Evolutionary conservation across 2,797 vertebrate genomes (phyloP), one percentile per base, ranked within the genome.

Genomic region (Cetoscarus ocellatus): DNA sequence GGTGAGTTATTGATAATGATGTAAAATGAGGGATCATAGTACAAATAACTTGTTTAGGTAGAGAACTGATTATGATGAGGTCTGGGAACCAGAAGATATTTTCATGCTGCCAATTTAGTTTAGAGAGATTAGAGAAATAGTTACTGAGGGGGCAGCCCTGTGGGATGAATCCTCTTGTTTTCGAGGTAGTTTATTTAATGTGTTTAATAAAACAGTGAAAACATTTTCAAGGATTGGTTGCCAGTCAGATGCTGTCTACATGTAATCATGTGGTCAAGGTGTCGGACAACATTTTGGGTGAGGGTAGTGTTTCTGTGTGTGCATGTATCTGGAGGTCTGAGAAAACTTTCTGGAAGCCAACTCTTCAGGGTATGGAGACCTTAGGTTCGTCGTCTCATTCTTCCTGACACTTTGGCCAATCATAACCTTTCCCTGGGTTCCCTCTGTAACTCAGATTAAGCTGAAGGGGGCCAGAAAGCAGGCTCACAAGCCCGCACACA

Each of bases 401-500:
- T 60, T 62, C 77, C 55, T 70, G 76, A 83, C 78, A 52, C 61
- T 64, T 5, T 55, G 62, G 78, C 80, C 89, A 88, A 89, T 85
- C 83, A 82, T 74, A 90, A 83, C 64, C 82, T 70, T 83, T 76
- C 68, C 69, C 63, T 74, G 35, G 62, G 65, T 77, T 87, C 64
- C 59, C 77, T n/a, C 60, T 69, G 62, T 70, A 71, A 74, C 63
- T 69, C 70, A 36, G 60, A 73, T 75, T 63, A 75, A 73, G 65
- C 66, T 80, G 59, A 66, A 83, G 65, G 70, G 70, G 79, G 70
- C 69, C 72, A 76, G 64, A 63, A 67, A 69, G 86, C 77, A 55
- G 59, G 44, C 56, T 61, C 67, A 65, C 52, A 39, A 53, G 27
- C 49, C 54, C 45, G 55, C 69, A 57, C 51, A 58, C 57, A 61